Evolutionary conservation across 2,113 vertebrate genomes (phyloP).

Genomic region (Lanius collurio): DNA sequence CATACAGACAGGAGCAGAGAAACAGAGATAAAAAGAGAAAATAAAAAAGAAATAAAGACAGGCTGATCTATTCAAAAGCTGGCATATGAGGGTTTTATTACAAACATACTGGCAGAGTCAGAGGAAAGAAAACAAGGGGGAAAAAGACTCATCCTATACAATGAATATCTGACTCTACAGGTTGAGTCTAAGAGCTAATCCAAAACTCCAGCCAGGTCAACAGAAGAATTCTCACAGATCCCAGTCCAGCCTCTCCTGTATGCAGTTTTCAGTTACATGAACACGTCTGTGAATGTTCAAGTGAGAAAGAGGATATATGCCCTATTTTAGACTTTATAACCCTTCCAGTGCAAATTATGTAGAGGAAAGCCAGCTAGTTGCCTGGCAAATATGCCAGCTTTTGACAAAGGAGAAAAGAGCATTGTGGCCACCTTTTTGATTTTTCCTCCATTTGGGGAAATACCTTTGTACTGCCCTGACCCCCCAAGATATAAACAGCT

Average conservation of each 20-base stretch:
- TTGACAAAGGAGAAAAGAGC: not conserved
- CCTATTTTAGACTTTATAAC: not conserved
- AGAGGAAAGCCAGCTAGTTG: not conserved
- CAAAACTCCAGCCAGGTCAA: not conserved
- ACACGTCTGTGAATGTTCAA: not conserved
- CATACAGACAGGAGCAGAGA: not conserved
- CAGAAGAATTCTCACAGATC: not conserved
- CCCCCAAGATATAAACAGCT: not conserved
- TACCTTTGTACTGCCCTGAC: not conserved
- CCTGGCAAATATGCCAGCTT: not conserved
- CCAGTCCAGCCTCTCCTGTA: not conserved
- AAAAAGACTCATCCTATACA: not conserved
- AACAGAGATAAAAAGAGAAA: slow-evolving; percentile 17
- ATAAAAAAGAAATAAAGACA: slow-evolving; percentile 19
- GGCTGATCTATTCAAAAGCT: not conserved
- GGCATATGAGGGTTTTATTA: not conserved
- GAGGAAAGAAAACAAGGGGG: not conserved
- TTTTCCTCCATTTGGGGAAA: not conserved
- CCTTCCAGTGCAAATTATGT: not conserved
- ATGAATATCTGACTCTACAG: not conserved
- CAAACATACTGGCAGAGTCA: not conserved
- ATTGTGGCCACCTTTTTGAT: not conserved
- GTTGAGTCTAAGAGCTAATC: not conserved
- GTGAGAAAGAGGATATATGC: not conserved
- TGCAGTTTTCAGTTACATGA: not conserved